Evolutionary conservation across 1,140 invertebrate species (phyloP), one percentile per base, ranked within the genome.

Genomic region (Aradophagus sp.): DNA sequence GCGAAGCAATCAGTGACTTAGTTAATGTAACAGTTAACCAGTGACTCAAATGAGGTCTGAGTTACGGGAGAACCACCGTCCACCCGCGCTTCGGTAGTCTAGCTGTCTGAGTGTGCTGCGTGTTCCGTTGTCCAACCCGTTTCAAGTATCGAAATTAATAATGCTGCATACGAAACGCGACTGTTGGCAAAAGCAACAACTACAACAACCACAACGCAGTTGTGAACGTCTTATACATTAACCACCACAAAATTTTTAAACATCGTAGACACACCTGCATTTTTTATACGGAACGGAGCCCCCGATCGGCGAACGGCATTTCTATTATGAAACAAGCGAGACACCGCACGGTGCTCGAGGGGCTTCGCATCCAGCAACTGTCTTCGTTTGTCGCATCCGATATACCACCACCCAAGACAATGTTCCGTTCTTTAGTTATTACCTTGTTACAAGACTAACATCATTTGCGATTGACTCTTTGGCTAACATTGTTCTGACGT

Each of bases 81-180:
- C 68, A 71, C 73, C 71, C 44, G 41, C 69, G 76, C 76, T 80
- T 79, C 45, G 73, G 77, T 81, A 83, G 80, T 77, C 31, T 78
- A 83, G 77, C 55, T 80, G 73, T 78, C 69, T 74, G 70, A 81
- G 78, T 82, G 75, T 82, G 79, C 76, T 82, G 79, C 77, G 78
- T 81, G 75, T 78, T 62, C 52, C 68, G 61, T 74, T 62, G 55
- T 39, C 52, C 66, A 70, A 62, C 39, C 62, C 56, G 53, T 68
- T 23, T 68, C 34, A 50, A 59, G 13, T 59, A 66, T 14, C 41
- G n/a, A 53, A 61, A 47, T 70, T 56, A 63, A 65, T 68, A n/a
- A 52, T 35, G 55, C 55, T 47, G 50, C 48, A 42, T 38, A 45
- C 17, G 20, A 16, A 65, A 38, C 50, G n/a, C n/a, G n/a, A n/a